phyloP scores from a whole-genome alignment of 2,797 vertebrate species.

The Eulemur coronatus region DNA sequence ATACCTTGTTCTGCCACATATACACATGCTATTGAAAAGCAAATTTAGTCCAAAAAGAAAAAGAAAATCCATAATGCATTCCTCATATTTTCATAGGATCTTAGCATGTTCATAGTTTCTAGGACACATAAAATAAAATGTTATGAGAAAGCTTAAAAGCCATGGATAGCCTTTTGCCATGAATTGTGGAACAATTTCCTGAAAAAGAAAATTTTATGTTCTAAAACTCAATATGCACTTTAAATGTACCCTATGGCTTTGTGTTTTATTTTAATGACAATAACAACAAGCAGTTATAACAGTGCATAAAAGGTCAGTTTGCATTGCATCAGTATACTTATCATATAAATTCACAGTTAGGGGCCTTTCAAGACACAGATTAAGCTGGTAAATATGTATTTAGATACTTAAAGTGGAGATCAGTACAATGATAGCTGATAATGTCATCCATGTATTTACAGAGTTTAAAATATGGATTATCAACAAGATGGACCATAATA shows the following conservation, averaged over 20 bases:
- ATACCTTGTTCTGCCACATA: neutral
- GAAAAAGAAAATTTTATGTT: neutral
- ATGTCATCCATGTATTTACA: slow-evolving; percentile 38
- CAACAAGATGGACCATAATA: slow-evolving; percentile 5
- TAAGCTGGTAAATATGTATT: neutral
- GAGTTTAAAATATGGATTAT: slow-evolving; percentile 38
- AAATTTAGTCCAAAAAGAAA: neutral
- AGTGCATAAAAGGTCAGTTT: neutral
- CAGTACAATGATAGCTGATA: neutral
- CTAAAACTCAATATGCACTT: neutral
- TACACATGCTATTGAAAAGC: neutral
- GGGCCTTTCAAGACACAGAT: neutral
- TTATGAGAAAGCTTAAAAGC: neutral
- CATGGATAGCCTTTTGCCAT: neutral
- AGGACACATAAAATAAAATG: neutral
- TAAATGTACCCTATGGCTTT: neutral
- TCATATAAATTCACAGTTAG: slow-evolving; percentile 38
- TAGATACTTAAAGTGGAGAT: slow-evolving; percentile 30
- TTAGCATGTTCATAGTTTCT: neutral
- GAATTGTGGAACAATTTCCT: neutral
- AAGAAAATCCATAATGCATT: neutral
- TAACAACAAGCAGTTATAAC: neutral
- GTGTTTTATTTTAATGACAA: neutral
- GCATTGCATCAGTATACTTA: neutral
- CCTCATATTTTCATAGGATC: neutral